A percentile compares a stretch with the other conserved stretches of the same genome.
Evolutionary conservation across 2,113 vertebrate species (phyloP).

Genomic region (Hiodon alosoides): DNA sequence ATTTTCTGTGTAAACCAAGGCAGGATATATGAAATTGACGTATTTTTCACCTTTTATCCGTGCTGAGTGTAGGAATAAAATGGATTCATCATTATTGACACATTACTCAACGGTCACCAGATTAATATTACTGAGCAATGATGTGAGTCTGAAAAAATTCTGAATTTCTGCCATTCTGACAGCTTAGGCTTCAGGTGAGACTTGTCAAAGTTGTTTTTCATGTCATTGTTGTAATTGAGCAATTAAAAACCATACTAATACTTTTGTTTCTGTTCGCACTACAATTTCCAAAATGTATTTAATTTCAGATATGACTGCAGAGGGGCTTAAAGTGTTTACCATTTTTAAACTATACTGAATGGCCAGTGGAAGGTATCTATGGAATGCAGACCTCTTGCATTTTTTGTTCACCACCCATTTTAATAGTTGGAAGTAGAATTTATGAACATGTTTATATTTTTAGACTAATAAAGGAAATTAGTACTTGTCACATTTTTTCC

Average conservation of each 20-base stretch:
- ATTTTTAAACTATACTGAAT: slow-evolving; percentile 71
- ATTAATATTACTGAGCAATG: no score
- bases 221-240: slow-evolving; percentile 32
- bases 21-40: no score
- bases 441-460: slow-evolving; percentile 79
- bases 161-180: no score
- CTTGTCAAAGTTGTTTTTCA: slow-evolving; percentile 11
- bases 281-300: slow-evolving; percentile 71
- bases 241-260: slow-evolving; percentile 53
- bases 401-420: slow-evolving; percentile 40
- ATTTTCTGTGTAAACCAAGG: neutral
- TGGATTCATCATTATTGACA: no score
- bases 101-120: no score
- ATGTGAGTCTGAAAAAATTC: no score
- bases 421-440: slow-evolving; percentile 76
- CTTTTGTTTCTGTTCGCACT: slow-evolving; percentile 63
- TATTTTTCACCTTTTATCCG: no score
- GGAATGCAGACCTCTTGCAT: slow-evolving; percentile 52
- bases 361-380: slow-evolving; percentile 71
- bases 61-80: no score
- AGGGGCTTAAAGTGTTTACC: slow-evolving; percentile 67
- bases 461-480: slow-evolving; percentile 72
- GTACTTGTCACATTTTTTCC: slow-evolving; percentile 71
- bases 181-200: neutral
- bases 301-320: slow-evolving; percentile 56